Base-by-base conservation (phyloP, 2,888 invertebrate genomes). In the Drosophila buzzatii region DNA sequence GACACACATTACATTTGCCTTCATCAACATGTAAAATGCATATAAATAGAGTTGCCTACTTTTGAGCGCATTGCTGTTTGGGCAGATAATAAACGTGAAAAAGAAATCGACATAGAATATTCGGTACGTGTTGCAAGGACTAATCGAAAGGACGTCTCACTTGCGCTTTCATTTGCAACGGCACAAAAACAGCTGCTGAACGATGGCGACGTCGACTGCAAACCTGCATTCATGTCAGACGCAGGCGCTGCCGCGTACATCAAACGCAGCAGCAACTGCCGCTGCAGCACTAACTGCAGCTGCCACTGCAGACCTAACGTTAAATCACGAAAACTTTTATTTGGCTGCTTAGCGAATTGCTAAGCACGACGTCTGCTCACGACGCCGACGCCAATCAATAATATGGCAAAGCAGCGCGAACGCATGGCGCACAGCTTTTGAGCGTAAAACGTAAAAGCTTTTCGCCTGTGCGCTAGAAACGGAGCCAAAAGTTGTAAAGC, bases 361-460 rank as follows among this genome's bases (percentile, higher is more conserved):
- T 63, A 62, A 67, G n/a, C 75, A 75, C 69, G 74, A 68, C 14
- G 18, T 33, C 42, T 8, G 44, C 67, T 72, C 73, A 77, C 78
- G 76, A 73, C 57, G 44, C 44, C 56, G 56, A 37, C 66, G 64
- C 66, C 71, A 77, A 77, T 77, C 77, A 79, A 77, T 77, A 76
- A 75, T 60, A 60, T 49, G 61, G 55, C 70, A 74, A 76, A 53
- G 53, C 65, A 65, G 63, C 63, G 63, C 63, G 42, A 60, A n/a
- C 55, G 39, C 68, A 47, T 70, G 45, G 31, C 55, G 45, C 55
- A 49, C 51, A 79, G 76, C 77, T 77, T 73, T 73, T 79, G 81
- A 81, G 83, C 74, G 79, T 79, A 84, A 82, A 80, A 76, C 85
- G 77, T 68, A 71, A 70, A 70, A 73, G 78, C 80, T 71, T 68